Base-by-base conservation (phyloP, 64 coral and sea anemone genomes). In the Hydrozoanthus tunicans region DNA sequence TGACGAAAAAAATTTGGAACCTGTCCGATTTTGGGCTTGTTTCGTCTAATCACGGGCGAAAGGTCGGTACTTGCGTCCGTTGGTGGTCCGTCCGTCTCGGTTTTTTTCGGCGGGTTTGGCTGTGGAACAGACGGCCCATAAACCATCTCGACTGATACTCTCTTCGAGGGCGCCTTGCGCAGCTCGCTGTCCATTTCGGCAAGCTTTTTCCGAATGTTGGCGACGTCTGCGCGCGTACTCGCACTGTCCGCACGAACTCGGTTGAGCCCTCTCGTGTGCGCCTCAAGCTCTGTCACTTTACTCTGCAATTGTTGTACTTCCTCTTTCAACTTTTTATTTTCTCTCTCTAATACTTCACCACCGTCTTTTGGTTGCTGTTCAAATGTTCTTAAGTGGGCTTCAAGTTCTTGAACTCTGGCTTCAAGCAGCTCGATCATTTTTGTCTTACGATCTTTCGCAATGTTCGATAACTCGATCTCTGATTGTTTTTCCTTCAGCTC, bases 1-100 rank as follows among this genome's bases (percentile, higher is more conserved):
- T 91, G 93, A 7, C 93, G 93, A 58, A 70, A 59, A 92, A 73
- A 61, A 74, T 70, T 91, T n/a, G 89, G 90, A n/a, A 78, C 10
- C 52, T 89, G 62, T 23, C 93, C 86, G 0, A 61, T 58, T 20
- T 81, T 77, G 14, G 91, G 53, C 27, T 79, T 83, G 62, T 94
- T 82, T 54, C 73, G 81, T 84, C 24, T 91, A 11, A 64, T 70
- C 5, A 81, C 79, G 24, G 56, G 56, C 5, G 74, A 11, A 9
- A 72, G 62, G 24, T 81, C 79, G 15, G 62, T 57, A 56, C 4
- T 2, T 12, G 57, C 13, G 20, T 67, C 73, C 25, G 66, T 13
- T 24, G 24, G 9, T 25, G 12, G 63, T 11, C 53, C 81, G 10
- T 79, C 72, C 8, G 90, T 70, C 10, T 64, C 82, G 0, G 5